A percentile compares a stretch with the other conserved stretches of the same genome.
Evolutionary conservation across 2,888 invertebrate species (phyloP).

Genomic region (Mythimna lalbum): DNA sequence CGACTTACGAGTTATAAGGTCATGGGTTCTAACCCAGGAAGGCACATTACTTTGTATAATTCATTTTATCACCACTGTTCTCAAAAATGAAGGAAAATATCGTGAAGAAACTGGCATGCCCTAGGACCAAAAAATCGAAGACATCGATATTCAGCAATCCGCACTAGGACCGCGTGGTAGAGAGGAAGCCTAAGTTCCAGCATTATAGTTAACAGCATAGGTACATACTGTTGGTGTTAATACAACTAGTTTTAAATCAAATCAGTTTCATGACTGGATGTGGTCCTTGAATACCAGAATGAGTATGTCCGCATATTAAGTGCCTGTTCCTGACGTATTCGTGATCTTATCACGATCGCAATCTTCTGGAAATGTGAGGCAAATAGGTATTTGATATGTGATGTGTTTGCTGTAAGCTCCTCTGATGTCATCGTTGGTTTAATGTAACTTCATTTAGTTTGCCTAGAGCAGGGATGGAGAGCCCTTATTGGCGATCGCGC

Average conservation of each 20-base stretch:
- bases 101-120: too few relatives aligned
- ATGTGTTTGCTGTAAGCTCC: conserved; percentile 1
- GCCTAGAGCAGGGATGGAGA: neutral
- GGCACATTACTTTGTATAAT: too few relatives aligned
- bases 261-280: conserved; percentile 4
- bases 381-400: conserved; percentile 25
- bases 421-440: conserved; percentile 1
- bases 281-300: conserved; percentile 19
- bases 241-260: conserved; percentile 8
- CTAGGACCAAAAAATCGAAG: too few relatives aligned
- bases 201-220: too few relatives aligned
- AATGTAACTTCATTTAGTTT: neutral
- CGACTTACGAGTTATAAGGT: too few relatives aligned
- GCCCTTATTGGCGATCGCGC: neutral
- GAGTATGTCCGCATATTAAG: conserved; percentile 27
- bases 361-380: conserved; percentile 34
- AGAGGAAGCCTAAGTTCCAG: too few relatives aligned
- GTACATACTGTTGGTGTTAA: too few relatives aligned
- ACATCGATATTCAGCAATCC: too few relatives aligned
- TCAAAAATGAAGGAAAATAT: too few relatives aligned
- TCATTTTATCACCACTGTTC: too few relatives aligned
- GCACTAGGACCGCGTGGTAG: too few relatives aligned
- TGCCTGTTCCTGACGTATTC: conserved; percentile 46
- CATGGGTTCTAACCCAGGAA: too few relatives aligned
- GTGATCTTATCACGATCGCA: conserved; percentile 37